A percentile compares a stretch with the other conserved stretches of the same genome.
Conservation (phyloP, 2,888 invertebrate species). For the Lottia gigantea region DNA sequence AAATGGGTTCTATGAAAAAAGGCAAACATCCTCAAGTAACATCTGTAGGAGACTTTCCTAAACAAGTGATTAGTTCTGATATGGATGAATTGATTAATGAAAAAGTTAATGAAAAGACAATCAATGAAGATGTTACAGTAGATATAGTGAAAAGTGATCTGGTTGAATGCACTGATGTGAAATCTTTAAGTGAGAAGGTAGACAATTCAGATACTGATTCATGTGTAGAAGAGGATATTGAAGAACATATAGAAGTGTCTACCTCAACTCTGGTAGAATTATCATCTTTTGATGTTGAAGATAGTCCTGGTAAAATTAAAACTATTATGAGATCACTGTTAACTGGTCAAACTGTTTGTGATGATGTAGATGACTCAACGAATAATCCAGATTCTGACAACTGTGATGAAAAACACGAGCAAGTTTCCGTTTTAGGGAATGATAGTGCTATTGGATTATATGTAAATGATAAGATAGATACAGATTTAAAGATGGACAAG, state of each 20-base stretch:
- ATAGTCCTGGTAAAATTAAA: neutral
- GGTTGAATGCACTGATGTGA: too few relatives aligned
- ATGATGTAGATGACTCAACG: neutral
- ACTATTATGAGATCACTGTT: slow-evolving; percentile 1
- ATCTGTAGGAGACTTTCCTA: too few relatives aligned
- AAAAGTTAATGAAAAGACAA: too few relatives aligned
- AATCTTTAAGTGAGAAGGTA: neutral
- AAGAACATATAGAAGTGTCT: neutral
- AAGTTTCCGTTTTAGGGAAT: neutral
- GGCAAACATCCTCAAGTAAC: neutral
- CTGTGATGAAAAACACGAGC: neutral
- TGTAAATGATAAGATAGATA: neutral
- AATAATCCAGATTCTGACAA: neutral
- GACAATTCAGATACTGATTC: slow-evolving; percentile 6
- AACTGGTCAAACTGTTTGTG: neutral
- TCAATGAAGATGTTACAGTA: too few relatives aligned
- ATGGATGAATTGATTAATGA: too few relatives aligned
- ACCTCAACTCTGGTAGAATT: neutral
- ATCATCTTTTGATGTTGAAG: neutral
- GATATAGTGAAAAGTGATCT: too few relatives aligned
- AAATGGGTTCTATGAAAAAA: slow-evolving; percentile 24
- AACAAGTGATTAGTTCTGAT: too few relatives aligned
- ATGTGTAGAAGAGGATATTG: neutral
- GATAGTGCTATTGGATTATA: slow-evolving; percentile 1
- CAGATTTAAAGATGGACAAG: neutral